Percentiles rank a stretch among this genome's conserved stretches.
Evolutionary conservation across 1,140 invertebrate species (phyloP).

Genomic region (Leptoteleia sp.): DNA sequence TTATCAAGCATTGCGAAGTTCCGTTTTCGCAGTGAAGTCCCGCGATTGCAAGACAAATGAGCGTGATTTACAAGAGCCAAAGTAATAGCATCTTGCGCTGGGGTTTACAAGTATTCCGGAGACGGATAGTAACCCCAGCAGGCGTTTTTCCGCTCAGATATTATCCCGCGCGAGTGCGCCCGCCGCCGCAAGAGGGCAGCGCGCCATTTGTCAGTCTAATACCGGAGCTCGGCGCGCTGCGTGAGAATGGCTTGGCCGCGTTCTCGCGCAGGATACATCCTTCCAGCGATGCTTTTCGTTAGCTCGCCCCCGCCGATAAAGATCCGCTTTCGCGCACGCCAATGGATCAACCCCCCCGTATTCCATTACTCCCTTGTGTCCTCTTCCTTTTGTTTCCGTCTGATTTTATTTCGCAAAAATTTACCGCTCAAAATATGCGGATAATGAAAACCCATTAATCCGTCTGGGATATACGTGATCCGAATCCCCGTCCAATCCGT

Average conservation of each 20-base stretch:
- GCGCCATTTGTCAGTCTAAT: constrained; percentile 68
- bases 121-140: constrained; percentile 57
- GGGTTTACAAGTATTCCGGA: constrained; percentile 53
- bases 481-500: constrained; percentile 7
- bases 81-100: constrained; percentile 44
- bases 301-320: constrained; percentile 39
- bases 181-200: constrained; percentile 42
- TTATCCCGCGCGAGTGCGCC: constrained; percentile 32
- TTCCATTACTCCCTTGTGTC: constrained; percentile 17
- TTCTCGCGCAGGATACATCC: constrained; percentile 32
- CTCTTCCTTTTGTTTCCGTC: not conserved
- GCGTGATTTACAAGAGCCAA: constrained; percentile 44
- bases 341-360: constrained; percentile 36
- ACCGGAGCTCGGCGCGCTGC: constrained; percentile 25
- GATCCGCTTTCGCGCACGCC: constrained; percentile 25
- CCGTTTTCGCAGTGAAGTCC: constrained; percentile 3
- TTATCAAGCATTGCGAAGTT: constrained; percentile 35
- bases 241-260: constrained; percentile 34
- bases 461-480: constrained; percentile 12
- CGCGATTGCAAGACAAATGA: constrained; percentile 44
- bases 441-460: constrained; percentile 40
- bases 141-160: constrained; percentile 55
- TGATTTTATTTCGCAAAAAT: constrained; percentile 29
- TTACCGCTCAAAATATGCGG: constrained; percentile 17
- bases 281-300: constrained; percentile 36